Conservation (phyloP, 2,888 invertebrate species). For the Melipona beecheii region DNA sequence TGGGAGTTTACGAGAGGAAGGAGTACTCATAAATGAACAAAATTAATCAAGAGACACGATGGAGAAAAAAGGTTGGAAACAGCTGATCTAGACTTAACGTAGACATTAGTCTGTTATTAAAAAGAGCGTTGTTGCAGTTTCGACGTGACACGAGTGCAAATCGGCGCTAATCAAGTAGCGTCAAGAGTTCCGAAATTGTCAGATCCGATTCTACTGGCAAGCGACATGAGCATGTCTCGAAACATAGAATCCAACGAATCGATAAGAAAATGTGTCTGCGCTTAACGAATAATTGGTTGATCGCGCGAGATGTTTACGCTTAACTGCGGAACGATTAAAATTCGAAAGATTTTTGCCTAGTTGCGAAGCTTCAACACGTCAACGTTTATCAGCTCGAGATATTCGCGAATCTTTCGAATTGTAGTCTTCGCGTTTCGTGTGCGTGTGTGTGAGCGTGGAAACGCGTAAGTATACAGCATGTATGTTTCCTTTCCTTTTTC, state of each 20-base stretch:
- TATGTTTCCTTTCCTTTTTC: background rate
- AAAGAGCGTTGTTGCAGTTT: background rate
- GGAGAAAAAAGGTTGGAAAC: too few species aligned
- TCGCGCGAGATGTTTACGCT: background rate
- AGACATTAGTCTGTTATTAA: background rate
- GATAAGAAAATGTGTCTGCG: background rate
- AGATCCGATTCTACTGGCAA: too few species aligned
- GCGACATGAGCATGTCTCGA: background rate
- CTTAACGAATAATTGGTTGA: background rate
- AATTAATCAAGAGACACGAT: too few species aligned
- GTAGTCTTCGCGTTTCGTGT: conserved; percentile 17
- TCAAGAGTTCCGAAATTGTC: background rate
- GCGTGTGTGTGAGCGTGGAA: conserved; percentile 4
- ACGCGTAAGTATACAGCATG: conserved; percentile 2
- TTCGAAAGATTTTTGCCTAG: background rate
- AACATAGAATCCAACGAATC: background rate
- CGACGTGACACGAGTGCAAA: background rate
- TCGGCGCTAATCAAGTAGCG: background rate
- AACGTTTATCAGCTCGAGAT: conserved; percentile 25
- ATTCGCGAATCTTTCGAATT: conserved; percentile 32
- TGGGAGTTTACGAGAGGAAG: too few species aligned
- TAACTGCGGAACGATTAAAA: background rate
- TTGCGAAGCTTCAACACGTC: background rate
- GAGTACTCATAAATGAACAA: too few species aligned
- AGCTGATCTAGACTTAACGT: background rate